Evolutionary conservation across 64 coral and sea anemone genomes (phyloP), one percentile per base, ranked within the genome.

Genomic region (Montipora efflorescens): DNA sequence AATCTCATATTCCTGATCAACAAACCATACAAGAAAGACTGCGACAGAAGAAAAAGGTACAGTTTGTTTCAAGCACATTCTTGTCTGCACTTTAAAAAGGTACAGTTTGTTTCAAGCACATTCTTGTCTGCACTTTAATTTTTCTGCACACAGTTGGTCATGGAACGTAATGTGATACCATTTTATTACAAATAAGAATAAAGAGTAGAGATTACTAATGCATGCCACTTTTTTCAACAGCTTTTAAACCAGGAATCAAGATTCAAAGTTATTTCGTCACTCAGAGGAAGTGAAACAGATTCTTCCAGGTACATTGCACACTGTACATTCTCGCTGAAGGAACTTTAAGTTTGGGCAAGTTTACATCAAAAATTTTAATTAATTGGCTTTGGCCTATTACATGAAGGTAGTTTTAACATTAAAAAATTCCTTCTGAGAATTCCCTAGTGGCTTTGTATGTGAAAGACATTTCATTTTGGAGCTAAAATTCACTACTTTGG

Each of bases 241-340:
- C 82, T 86, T 86, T 68, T 86, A 49, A 71, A 86, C 71, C 82
- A 86, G 66, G 82, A 86, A 71, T 45, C 82, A 47, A 86, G 82
- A 71, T 86, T 86, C 47, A 86, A 86, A 72, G 82, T 86, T 19
- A 86, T 86, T 71, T 86, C 82, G 19, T 86, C 82, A 71, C 45
- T 71, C 66, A 86, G 82, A 47, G 82, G 50, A 52, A 86, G 49
- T 72, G 82, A 52, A 51, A 12, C 15, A 23, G 62, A 48, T 8
- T 72, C 44, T 21, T 48, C 66, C 28, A 86, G 66, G 82, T 86
- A 76, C 7, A 46, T 43, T 10, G 68, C 2, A 57, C 11, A 6
- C 11, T 57, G 53, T 57, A 57, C 53, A 57, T 6, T 57, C 11
- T 57, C 7, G 6, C 6, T 57, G 36, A 36, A 36, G 36, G 36